Conservation (phyloP, 1,140 invertebrate species). For the Drosophila auraria region DNA sequence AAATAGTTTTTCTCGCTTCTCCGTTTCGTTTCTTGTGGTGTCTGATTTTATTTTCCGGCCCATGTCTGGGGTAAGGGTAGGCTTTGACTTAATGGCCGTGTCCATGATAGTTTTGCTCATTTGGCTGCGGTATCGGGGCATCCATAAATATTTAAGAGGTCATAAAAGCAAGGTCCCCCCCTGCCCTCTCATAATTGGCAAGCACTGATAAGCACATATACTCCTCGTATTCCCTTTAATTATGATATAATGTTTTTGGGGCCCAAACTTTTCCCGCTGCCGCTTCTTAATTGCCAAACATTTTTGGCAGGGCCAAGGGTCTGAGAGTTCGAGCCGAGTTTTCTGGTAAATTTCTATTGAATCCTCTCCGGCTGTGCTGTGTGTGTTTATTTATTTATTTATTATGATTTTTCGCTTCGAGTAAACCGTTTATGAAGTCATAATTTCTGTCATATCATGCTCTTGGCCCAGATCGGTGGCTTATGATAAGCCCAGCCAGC, state of each 20-base stretch:
- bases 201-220: conserved; percentile 52
- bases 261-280: conserved; percentile 45
- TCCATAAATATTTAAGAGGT: conserved; percentile 75
- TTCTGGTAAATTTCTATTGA: conserved; percentile 71
- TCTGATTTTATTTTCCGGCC: conserved; percentile 4
- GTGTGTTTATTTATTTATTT: conserved; percentile 11
- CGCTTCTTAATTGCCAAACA: conserved; percentile 65
- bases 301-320: conserved; percentile 38
- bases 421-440: conserved; percentile 75
- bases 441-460: conserved; percentile 79
- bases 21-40: conserved; percentile 14
- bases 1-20: conserved; percentile 21
- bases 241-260: conserved; percentile 54
- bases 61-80: background rate
- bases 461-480: conserved; percentile 60
- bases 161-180: conserved; percentile 53
- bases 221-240: conserved; percentile 33
- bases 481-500: conserved; percentile 52
- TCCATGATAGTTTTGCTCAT: conserved; percentile 38
- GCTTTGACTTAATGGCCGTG: conserved; percentile 26
- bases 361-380: conserved; percentile 27
- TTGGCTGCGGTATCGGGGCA: conserved; percentile 43
- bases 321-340: conserved; percentile 1
- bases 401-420: conserved; percentile 27
- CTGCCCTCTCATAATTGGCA: conserved; percentile 67